These are phyloP conservation scores for Mola mola DNA, from an alignment of 2,113 vertebrate genomes.

Conservation along the genomic window DNA sequence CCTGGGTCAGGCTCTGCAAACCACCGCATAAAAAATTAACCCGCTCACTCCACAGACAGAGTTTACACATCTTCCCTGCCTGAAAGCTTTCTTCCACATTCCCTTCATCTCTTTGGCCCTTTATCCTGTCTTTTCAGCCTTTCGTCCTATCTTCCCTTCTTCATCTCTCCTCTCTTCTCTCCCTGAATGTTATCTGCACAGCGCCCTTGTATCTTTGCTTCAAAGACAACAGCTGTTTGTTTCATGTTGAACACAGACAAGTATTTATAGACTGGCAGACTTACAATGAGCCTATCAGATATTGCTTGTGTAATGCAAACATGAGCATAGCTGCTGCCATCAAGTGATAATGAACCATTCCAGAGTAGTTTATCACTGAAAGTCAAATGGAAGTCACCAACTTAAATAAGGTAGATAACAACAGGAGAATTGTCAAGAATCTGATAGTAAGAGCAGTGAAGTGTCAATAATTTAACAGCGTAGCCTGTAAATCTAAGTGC, in stretches of 20 bases:
- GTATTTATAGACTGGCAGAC: conserved; percentile 50
- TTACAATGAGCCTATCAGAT: conserved; percentile 23
- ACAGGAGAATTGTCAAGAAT: conserved; percentile 42
- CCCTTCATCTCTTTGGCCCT: conserved; percentile 29
- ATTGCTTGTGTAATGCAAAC: conserved; percentile 39
- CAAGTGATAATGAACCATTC: conserved; percentile 21
- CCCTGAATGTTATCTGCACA: conserved; percentile 16
- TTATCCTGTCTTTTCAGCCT: conserved; percentile 7
- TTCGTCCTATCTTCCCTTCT: conserved; percentile 10
- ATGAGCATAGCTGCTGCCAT: conserved; percentile 11
- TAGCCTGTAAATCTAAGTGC: conserved; percentile 71
- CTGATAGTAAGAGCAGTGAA: conserved; percentile 33
- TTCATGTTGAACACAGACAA: conserved; percentile 48
- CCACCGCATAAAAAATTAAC: conserved; percentile 74
- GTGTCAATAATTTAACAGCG: conserved; percentile 72
- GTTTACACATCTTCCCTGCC: conserved; percentile 35
- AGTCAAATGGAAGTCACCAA: conserved; percentile 57
- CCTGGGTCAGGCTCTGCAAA: conserved; percentile 46
- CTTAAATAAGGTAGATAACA: conserved; percentile 41
- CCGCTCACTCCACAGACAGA: conserved; percentile 52
- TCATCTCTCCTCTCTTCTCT: conserved; percentile 20
- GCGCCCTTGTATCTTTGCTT: conserved; percentile 39
- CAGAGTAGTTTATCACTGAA: conserved; percentile 34
- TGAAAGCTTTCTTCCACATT: conserved; percentile 18
- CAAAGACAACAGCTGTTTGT: conserved; percentile 67